Evolutionary conservation across 1,140 invertebrate species (phyloP), one percentile per base, ranked within the genome.

Genomic region (Anoplolepis gracilipes): DNA sequence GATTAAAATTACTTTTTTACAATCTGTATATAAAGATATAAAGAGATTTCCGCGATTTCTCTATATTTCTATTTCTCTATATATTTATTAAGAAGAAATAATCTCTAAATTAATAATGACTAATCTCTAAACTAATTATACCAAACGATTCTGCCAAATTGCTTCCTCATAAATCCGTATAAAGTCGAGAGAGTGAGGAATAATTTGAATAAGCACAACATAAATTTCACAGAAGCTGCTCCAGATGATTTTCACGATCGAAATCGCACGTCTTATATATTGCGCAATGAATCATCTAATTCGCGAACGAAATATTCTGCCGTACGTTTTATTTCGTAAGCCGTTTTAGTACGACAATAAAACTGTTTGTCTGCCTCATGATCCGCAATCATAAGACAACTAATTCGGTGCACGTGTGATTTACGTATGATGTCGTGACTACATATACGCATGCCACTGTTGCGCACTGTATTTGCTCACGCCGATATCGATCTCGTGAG

Each of bases 311-410:
- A 36, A 53, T 76, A 42, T 53, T 79, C 22, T 1, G 11, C 30
- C 33, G n/a, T 33, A 30, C 19, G 1, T 57, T 4, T 72, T 13
- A 25, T 10, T 49, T 49, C 13, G 33, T 55, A n/a, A 11, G 13
- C 3, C 28, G 46, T 55, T 46, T 82, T 49, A 82, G 73, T 22
- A 73, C 8, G 67, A 57, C 30, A 46, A 81, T 82, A 82, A 82
- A 82, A 61, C 7, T 42, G 53, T 6, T 30, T 46, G 19, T 30
- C 13, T n/a, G 16, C 39, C 33, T 59, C 49, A 3, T 16, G 10
- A 59, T 33, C 30, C 30, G 16, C 22, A 1, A 7, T 53, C 39
- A 13, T 36, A n/a, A 67, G 22, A 61, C 22, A 28, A 0, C 11
- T 69, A 85, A 88, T 75, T 69, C 36, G 2, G 46, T 53, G 25